phyloP scores from a whole-genome alignment of 1,140 invertebrate genomes.

The Cherax quadricarinatus region DNA sequence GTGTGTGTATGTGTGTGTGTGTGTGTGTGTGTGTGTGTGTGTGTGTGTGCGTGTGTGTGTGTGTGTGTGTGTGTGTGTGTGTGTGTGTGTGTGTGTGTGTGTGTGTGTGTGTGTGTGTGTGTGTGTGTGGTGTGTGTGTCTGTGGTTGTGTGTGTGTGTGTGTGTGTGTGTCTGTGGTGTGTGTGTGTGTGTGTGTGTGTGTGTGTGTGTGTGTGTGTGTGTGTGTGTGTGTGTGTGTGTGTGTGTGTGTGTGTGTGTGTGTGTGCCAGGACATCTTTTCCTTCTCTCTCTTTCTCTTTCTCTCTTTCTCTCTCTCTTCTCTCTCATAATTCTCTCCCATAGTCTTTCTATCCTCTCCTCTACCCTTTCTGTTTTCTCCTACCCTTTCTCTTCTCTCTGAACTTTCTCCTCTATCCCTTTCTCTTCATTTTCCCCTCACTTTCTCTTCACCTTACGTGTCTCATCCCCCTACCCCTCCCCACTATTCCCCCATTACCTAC shows the following conservation, averaged over 20 bases:
- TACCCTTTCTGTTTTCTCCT: too few species aligned
- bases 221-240: not conserved
- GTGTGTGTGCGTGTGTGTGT: not conserved
- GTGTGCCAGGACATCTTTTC: not conserved
- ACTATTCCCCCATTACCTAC: too few species aligned
- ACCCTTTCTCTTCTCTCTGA: too few species aligned
- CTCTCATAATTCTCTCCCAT: not conserved
- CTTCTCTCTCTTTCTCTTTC: not conserved
- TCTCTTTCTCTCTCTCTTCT: not conserved
- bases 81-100: not conserved
- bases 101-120: not conserved
- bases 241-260: constrained; percentile 4
- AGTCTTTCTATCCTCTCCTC: not conserved
- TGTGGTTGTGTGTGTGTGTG: too few species aligned
- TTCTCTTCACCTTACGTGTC: not conserved
- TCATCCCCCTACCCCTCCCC: not conserved
- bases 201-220: not conserved
- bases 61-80: not conserved
- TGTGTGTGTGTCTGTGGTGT: too few species aligned
- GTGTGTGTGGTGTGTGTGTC: too few species aligned
- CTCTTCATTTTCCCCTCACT: not conserved
- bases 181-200: too few species aligned
- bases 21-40: constrained; percentile 7
- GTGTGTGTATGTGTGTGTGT: not conserved
- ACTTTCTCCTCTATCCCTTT: not conserved